Conservation (phyloP, 2,888 invertebrate genomes). For the Scaptomyza reducta region DNA sequence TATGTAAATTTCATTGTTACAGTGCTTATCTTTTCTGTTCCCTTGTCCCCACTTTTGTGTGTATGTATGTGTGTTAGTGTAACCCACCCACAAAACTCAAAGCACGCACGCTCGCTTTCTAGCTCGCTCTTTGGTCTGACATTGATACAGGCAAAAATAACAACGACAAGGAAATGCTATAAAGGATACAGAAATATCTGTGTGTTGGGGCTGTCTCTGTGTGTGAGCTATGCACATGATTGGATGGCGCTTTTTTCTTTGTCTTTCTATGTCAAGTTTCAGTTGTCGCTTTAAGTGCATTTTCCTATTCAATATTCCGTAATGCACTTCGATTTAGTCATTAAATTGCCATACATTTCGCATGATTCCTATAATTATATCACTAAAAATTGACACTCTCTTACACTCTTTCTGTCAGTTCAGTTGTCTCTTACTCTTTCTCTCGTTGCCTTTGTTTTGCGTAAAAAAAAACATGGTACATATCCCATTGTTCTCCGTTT, state of each 20-base stretch:
- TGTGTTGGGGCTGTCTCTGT: slow-evolving; percentile 18
- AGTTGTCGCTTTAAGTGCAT: slow-evolving; percentile 9
- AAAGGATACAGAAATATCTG: slow-evolving; percentile 73
- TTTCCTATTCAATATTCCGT: slow-evolving; percentile 11
- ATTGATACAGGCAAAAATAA: slow-evolving; percentile 69
- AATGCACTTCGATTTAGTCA: slow-evolving; percentile 33
- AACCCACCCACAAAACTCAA: slow-evolving; percentile 52
- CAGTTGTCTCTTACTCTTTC: background rate
- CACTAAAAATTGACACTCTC: slow-evolving; percentile 22
- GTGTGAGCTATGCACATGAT: slow-evolving; percentile 17
- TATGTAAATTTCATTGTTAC: slow-evolving; percentile 50
- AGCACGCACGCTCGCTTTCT: slow-evolving; percentile 39
- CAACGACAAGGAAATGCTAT: slow-evolving; percentile 29
- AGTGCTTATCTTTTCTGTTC: slow-evolving; percentile 47
- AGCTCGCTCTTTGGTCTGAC: slow-evolving; percentile 61
- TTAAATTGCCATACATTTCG: slow-evolving; percentile 36
- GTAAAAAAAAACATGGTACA: slow-evolving; percentile 10
- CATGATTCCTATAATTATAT: slow-evolving; percentile 32
- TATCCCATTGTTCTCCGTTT: slow-evolving; percentile 38
- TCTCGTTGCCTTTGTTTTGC: slow-evolving; percentile 35
- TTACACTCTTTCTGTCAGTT: background rate
- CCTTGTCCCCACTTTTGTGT: slow-evolving; percentile 4
- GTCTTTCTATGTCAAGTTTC: slow-evolving; percentile 52
- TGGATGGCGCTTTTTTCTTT: slow-evolving; percentile 10
- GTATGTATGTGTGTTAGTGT: slow-evolving; percentile 34